Evolutionary conservation across 2,888 invertebrate genomes (phyloP).

Genomic region (Petrolisthes manimaculis): DNA sequence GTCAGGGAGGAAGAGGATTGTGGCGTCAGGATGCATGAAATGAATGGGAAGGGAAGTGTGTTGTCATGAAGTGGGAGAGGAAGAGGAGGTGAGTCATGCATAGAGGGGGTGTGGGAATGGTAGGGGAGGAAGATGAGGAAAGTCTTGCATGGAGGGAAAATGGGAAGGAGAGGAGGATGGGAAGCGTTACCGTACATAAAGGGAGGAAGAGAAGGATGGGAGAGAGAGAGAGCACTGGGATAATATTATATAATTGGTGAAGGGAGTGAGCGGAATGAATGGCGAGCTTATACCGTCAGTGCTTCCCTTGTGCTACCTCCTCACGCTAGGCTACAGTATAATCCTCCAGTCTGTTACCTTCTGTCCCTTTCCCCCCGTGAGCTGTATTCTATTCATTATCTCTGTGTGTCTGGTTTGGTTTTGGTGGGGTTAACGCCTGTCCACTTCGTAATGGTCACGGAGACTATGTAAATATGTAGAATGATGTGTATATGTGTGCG

Average conservation of each 20-base stretch:
- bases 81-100: neutral
- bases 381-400: neutral
- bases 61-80: neutral
- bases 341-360: too few species aligned
- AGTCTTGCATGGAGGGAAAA: too few species aligned
- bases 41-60: neutral
- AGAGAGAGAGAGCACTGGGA: neutral
- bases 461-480: neutral
- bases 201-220: slow-evolving; percentile 8
- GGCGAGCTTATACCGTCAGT: neutral
- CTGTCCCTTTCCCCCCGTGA: neutral
- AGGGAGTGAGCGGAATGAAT: neutral
- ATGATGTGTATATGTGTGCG: slow-evolving; percentile 12
- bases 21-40: neutral
- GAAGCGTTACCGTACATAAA: neutral
- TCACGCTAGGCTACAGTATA: neutral
- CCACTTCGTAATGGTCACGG: neutral
- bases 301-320: too few species aligned
- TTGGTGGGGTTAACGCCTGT: neutral
- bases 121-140: neutral
- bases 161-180: too few species aligned
- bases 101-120: neutral
- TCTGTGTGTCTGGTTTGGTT: too few species aligned
- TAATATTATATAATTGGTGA: neutral
- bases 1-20: too few species aligned